Conservation (phyloP, 1,140 invertebrate species). For the Onthophagus taurus region DNA sequence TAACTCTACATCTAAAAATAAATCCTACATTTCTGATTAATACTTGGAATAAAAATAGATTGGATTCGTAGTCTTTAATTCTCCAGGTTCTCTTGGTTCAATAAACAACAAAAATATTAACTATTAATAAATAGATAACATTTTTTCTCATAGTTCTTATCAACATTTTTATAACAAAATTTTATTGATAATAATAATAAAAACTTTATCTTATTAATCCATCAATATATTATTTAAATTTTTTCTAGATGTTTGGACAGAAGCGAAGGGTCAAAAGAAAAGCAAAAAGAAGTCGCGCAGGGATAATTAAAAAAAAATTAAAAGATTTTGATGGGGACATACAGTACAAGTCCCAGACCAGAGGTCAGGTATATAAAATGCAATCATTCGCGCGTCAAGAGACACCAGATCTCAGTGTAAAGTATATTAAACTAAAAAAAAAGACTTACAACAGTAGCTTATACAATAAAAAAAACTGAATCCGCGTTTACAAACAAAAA, state of each 20-base stretch:
- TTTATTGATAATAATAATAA: no score
- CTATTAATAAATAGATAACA: no score
- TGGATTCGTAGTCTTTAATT: no score
- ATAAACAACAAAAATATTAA: no score
- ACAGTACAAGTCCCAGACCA: constrained; percentile 7
- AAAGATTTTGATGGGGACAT: background rate
- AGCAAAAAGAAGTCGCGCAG: constrained; percentile 35
- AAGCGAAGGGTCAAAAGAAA: constrained; percentile 33
- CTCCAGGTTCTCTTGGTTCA: no score
- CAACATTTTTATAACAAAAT: no score
- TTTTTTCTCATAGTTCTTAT: no score
- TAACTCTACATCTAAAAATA: no score
- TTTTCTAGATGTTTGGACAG: constrained; percentile 32
- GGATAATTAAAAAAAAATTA: constrained; percentile 30
- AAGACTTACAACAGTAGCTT: background rate
- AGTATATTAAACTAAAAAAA: constrained; percentile 13
- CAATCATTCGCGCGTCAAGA: constrained; percentile 17
- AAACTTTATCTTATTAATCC: no score
- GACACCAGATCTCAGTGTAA: constrained; percentile 19
- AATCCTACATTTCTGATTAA: no score
- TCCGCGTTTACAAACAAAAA: background rate
- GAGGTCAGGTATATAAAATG: constrained; percentile 23
- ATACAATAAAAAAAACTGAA: background rate
- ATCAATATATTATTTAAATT: no score
- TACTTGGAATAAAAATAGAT: no score